Conservation (phyloP, 1,140 invertebrate genomes). For the Dendroctonus ponderosae region DNA sequence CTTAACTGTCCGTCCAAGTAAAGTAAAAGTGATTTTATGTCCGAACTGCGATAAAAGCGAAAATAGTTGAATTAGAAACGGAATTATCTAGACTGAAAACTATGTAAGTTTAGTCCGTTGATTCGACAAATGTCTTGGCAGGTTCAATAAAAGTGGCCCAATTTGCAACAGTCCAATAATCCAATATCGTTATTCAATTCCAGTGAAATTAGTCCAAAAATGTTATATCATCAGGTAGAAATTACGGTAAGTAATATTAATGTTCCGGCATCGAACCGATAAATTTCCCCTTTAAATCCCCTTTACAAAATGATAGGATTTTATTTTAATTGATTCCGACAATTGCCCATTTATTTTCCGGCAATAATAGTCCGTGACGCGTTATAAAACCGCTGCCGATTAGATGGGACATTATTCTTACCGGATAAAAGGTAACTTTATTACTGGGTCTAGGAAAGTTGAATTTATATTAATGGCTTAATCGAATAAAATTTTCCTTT, state of each 20-base stretch:
- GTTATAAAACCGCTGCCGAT: constrained; percentile 22
- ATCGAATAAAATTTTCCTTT: too few relatives aligned
- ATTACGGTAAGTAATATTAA: constrained; percentile 23
- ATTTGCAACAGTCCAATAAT: too few relatives aligned
- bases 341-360: constrained; percentile 26
- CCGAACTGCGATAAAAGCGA: too few relatives aligned
- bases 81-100: too few relatives aligned
- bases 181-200: too few relatives aligned
- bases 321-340: constrained; percentile 27
- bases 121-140: too few relatives aligned
- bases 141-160: too few relatives aligned
- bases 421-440: constrained; percentile 16
- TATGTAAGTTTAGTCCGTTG: too few relatives aligned
- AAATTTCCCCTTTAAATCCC: constrained; percentile 14
- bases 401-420: constrained; percentile 16
- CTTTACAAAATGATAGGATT: constrained; percentile 23
- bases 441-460: constrained; percentile 1
- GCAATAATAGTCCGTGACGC: constrained; percentile 17
- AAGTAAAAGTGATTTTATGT: constrained; percentile 1
- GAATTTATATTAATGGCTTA: not conserved
- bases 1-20: too few relatives aligned
- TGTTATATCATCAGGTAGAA: constrained; percentile 15
- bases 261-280: constrained; percentile 8
- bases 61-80: too few relatives aligned
- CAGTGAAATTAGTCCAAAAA: too few relatives aligned